phyloP scores from a whole-genome alignment of 2,797 vertebrate species.

The Phoebastria nigripes region DNA sequence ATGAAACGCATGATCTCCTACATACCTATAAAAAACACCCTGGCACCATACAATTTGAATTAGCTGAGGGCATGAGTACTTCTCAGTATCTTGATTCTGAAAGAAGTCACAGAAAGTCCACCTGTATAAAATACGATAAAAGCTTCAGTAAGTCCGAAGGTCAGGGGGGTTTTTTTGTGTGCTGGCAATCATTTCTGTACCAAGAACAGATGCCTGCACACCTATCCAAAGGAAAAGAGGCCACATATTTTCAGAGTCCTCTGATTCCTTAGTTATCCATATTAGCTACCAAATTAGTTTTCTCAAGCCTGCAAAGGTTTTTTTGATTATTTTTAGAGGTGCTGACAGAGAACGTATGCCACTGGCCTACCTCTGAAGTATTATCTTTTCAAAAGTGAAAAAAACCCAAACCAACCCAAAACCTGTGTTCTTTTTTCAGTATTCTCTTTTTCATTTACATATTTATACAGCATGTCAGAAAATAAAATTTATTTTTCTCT shows the following conservation, averaged over 20 bases:
- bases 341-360: background rate
- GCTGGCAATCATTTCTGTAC: background rate
- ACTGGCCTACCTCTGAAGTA: background rate
- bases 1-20: background rate
- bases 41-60: conserved; percentile 84
- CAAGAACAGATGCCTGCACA: background rate
- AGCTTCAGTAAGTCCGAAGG: background rate
- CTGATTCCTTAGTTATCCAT: background rate
- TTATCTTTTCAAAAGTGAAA: background rate
- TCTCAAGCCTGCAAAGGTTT: background rate
- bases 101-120: conserved; percentile 78
- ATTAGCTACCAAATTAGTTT: background rate
- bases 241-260: background rate
- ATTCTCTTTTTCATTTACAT: background rate
- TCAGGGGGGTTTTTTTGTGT: accelerated
- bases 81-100: conserved; percentile 49
- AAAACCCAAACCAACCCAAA: background rate
- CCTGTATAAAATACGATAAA: conserved; percentile 67
- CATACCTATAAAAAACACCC: conserved; percentile 85
- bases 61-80: conserved; percentile 70
- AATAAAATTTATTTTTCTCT: background rate
- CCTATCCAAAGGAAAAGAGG: background rate
- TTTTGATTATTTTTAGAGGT: background rate
- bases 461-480: background rate
- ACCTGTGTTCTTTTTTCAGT: background rate